These are phyloP conservation scores for Melanogrammus aeglefinus DNA, from an alignment of 2,797 vertebrate genomes.

Conservation along the genomic window DNA sequence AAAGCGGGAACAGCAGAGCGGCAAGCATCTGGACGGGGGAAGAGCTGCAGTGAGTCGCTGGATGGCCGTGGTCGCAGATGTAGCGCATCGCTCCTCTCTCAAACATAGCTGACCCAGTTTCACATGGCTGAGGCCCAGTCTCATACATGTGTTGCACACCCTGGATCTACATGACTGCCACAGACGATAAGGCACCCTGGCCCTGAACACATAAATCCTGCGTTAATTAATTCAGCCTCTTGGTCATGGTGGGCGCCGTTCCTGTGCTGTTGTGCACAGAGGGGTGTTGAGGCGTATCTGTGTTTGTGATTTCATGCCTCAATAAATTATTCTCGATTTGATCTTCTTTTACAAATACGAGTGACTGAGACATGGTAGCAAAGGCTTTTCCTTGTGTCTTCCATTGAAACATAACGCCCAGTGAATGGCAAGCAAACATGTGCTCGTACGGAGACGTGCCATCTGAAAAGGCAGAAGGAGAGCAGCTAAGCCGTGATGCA, in stretches of 20 bases:
- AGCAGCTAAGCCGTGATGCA: not conserved
- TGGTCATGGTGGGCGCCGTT: not conserved
- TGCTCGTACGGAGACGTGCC: not conserved
- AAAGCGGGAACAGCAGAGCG: not conserved
- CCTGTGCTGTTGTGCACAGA: not conserved
- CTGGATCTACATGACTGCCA: not conserved
- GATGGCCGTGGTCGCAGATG: conserved; percentile 48
- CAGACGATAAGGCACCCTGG: not conserved
- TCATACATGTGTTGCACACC: conserved; percentile 43
- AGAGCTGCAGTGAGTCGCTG: conserved; percentile 40
- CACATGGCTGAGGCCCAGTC: conserved; percentile 39
- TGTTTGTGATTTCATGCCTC: not conserved
- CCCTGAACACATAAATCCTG: not conserved
- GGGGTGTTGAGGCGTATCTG: not conserved
- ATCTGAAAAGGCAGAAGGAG: not conserved
- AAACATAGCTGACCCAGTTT: conserved; percentile 69
- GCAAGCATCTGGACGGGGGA: conserved; percentile 24
- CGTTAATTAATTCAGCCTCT: not conserved
- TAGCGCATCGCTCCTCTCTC: conserved; percentile 38
- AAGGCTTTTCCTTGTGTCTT: not conserved
- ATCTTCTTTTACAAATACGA: not conserved
- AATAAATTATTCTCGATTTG: too few species aligned
- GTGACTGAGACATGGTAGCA: not conserved
- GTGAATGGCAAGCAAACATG: not conserved
- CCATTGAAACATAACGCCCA: not conserved